These are phyloP conservation scores for Propithecus coquereli DNA, from an alignment of 2,113 vertebrate genomes.

Conservation along the genomic window DNA sequence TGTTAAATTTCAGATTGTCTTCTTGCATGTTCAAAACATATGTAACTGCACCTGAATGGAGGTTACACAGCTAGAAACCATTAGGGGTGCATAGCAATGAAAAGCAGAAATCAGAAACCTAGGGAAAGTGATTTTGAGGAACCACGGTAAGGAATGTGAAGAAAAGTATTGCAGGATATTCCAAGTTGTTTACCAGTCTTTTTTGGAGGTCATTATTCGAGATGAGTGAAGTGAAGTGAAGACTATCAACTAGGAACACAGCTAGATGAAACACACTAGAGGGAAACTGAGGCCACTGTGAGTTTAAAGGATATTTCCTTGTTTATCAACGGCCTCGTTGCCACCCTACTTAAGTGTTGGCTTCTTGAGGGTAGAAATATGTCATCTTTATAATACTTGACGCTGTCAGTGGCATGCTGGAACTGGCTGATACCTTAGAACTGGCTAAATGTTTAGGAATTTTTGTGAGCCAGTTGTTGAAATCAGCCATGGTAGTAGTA, in stretches of 20 bases:
- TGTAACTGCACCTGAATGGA: not conserved
- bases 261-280: not conserved
- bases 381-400: not conserved
- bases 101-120: not conserved
- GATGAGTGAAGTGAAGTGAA: not conserved
- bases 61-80: constrained; percentile 37
- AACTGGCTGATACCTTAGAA: not conserved
- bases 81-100: not conserved
- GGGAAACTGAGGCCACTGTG: not conserved
- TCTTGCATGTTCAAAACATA: constrained; percentile 12
- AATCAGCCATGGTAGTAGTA: not conserved
- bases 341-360: not conserved
- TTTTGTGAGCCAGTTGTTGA: not conserved
- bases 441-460: not conserved
- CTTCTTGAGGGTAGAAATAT: not conserved
- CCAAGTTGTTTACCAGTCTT: not conserved
- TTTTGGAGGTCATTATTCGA: not conserved
- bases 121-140: not conserved
- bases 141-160: not conserved
- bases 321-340: not conserved
- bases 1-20: not conserved
- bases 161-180: not conserved
- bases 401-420: not conserved
- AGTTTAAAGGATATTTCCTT: not conserved
- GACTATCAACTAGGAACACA: not conserved